Percentiles rank a stretch among this genome's conserved stretches.
These are phyloP conservation scores for Mactra quadrangularis DNA, from an alignment of 1,140 invertebrate genomes.

Conservation along the genomic window DNA sequence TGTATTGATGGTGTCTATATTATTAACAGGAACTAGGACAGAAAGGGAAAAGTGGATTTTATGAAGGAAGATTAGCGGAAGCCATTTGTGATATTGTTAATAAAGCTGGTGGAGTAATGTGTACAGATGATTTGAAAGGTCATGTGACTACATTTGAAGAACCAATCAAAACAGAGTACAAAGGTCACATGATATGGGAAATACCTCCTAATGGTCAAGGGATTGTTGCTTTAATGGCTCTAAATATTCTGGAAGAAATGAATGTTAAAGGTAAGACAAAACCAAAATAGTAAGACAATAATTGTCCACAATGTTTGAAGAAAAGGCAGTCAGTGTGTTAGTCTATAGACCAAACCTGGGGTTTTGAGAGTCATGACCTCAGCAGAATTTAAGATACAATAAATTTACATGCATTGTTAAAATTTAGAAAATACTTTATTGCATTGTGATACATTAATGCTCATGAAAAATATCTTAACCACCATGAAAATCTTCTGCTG, in stretches of 20 bases:
- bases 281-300: not conserved
- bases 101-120: slow-evolving; percentile 80
- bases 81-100: slow-evolving; percentile 80
- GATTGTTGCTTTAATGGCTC: slow-evolving; percentile 80
- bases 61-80: slow-evolving; percentile 81
- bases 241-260: slow-evolving; percentile 82
- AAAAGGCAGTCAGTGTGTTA: not conserved
- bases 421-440: too few relatives aligned
- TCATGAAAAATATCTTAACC: too few relatives aligned
- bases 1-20: too few relatives aligned
- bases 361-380: too few relatives aligned
- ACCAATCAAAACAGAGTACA: slow-evolving; percentile 79
- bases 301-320: not conserved
- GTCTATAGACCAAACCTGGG: too few relatives aligned
- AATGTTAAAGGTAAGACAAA: slow-evolving; percentile 74
- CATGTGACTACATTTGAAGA: slow-evolving; percentile 79
- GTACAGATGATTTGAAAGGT: slow-evolving; percentile 79
- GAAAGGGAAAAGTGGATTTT: slow-evolving; percentile 81
- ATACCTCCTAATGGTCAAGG: slow-evolving; percentile 83
- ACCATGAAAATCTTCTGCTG: too few relatives aligned
- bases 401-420: too few relatives aligned
- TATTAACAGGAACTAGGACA: slow-evolving; percentile 76
- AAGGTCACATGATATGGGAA: slow-evolving; percentile 78
- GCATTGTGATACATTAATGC: too few relatives aligned
- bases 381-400: too few relatives aligned